phyloP scores from a whole-genome alignment of 2,797 vertebrate species.

The Propithecus perrieri region DNA sequence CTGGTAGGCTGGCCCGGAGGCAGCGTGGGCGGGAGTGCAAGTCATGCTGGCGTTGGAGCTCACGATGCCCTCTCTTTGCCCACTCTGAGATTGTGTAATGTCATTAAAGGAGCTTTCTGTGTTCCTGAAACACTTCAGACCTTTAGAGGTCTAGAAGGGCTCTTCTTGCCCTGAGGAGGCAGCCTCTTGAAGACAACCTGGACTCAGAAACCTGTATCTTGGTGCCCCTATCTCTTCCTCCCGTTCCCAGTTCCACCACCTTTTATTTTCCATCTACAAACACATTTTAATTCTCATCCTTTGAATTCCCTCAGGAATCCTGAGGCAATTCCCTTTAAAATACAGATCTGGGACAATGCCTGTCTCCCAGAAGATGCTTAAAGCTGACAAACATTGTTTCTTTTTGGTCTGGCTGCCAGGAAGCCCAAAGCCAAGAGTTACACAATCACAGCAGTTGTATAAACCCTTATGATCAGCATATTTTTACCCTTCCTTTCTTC shows the following conservation, averaged over 20 bases:
- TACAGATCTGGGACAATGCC: neutral
- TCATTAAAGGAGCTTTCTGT: neutral
- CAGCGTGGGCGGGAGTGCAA: accelerated
- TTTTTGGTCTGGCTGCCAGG: neutral
- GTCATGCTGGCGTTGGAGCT: neutral
- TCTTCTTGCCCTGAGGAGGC: neutral
- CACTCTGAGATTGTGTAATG: neutral
- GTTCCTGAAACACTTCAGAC: neutral
- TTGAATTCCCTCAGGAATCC: neutral
- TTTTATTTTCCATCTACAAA: neutral
- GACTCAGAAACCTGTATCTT: no score
- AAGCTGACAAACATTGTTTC: neutral
- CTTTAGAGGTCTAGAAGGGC: no score
- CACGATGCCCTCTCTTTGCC: neutral
- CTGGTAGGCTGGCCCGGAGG: neutral
- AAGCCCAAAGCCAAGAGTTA: neutral
- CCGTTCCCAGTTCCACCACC: neutral
- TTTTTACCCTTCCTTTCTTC: neutral
- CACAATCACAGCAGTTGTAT: neutral
- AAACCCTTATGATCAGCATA: neutral
- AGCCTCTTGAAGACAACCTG: neutral
- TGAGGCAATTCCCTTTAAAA: neutral
- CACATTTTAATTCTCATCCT: neutral
- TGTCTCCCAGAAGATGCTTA: neutral
- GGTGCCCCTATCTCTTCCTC: no score